Percentiles rank a stretch among this genome's conserved stretches.
Conservation (phyloP, 2,888 invertebrate species). For the Marasmarcha lunaedactyla region DNA sequence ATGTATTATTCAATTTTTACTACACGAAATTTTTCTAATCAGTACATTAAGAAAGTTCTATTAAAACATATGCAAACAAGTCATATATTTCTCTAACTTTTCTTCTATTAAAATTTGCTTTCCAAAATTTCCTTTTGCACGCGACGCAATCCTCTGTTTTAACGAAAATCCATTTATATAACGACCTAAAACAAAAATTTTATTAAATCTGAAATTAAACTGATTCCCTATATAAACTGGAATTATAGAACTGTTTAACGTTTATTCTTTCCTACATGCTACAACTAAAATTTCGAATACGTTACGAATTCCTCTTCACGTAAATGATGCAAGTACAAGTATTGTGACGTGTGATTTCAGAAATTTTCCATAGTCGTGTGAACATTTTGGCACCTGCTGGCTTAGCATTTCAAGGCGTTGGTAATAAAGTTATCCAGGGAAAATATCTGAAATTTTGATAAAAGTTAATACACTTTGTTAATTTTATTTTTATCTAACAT, state of each 20-base stretch:
- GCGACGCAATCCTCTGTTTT: slow-evolving; percentile 2
- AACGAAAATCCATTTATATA: too few relatives aligned
- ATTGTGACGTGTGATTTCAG: slow-evolving; percentile 33
- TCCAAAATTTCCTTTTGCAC: too few relatives aligned
- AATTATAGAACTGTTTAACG: not conserved
- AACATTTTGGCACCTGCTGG: slow-evolving; percentile 3
- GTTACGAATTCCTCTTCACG: slow-evolving; percentile 40
- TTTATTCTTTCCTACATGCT: not conserved
- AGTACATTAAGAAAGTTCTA: too few relatives aligned
- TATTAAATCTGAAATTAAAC: not conserved
- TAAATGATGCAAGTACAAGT: slow-evolving; percentile 29
- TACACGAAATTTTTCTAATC: too few relatives aligned
- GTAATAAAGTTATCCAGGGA: not conserved
- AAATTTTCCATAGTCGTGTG: slow-evolving; percentile 15
- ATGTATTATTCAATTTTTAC: too few relatives aligned
- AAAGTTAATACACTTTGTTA: too few relatives aligned
- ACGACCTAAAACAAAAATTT: too few relatives aligned
- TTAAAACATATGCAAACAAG: too few relatives aligned
- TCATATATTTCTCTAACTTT: too few relatives aligned
- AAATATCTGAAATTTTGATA: too few relatives aligned
- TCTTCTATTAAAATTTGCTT: too few relatives aligned
- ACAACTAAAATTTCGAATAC: slow-evolving; percentile 38
- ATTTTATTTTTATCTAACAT: too few relatives aligned
- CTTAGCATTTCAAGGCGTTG: not conserved
- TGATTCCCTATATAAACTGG: not conserved